Conservation (phyloP, 2,113 vertebrate genomes). For the Delphinus delphis region DNA sequence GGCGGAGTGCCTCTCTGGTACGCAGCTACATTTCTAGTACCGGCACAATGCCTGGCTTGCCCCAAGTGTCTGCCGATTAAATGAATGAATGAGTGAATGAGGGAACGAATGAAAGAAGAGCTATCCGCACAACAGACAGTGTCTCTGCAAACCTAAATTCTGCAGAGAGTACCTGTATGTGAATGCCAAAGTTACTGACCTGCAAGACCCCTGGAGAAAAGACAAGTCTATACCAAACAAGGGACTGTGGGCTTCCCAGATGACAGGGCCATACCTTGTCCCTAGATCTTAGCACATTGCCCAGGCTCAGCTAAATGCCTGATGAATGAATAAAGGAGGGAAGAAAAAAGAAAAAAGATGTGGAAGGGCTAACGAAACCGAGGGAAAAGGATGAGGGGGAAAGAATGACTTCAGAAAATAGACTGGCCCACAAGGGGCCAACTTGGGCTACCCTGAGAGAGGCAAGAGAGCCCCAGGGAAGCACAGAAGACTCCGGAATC, state of each 20-base stretch:
- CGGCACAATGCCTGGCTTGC: not conserved
- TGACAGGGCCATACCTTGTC: not conserved
- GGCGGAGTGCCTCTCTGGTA: not conserved
- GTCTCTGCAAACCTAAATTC: not conserved
- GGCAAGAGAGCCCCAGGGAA: not conserved
- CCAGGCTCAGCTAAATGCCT: not conserved
- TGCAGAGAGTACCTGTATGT: not conserved
- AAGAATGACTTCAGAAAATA: not conserved
- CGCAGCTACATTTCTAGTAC: rapidly evolving
- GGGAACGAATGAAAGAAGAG: not conserved
- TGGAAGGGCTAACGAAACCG: not conserved
- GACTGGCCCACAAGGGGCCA: not conserved
- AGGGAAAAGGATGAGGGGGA: not conserved
- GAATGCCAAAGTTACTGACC: not conserved
- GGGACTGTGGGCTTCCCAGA: not conserved
- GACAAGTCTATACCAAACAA: not conserved
- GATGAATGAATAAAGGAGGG: not conserved
- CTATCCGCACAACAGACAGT: not conserved
- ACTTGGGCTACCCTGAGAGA: not conserved
- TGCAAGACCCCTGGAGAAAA: not conserved
- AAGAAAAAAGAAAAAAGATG: not conserved
- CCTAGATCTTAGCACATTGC: not conserved
- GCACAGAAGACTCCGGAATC: not conserved
- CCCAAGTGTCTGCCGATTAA: not conserved
- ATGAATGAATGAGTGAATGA: not conserved